Evolutionary conservation across 2,113 vertebrate genomes (phyloP).

Genomic region (Gadus macrocephalus): DNA sequence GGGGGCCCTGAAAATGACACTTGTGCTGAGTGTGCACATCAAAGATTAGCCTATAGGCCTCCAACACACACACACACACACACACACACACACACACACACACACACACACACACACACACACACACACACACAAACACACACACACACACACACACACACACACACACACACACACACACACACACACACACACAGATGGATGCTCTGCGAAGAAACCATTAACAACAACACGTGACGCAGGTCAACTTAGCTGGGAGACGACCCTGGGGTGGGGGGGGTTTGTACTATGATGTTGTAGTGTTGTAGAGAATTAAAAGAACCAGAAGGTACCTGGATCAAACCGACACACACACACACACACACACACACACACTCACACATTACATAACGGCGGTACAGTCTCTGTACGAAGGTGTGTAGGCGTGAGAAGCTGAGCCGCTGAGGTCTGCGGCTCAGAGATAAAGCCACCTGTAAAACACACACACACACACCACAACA

Average conservation of each 20-base stretch:
- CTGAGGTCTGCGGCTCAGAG: not conserved
- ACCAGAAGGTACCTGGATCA: not conserved
- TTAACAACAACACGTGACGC: not conserved
- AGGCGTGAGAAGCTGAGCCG: not conserved
- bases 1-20: not conserved
- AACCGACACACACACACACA: not conserved
- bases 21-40: slow-evolving; percentile 1
- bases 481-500: not conserved
- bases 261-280: too few relatives aligned
- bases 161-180: not conserved
- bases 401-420: not conserved
- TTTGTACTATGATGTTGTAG: too few relatives aligned
- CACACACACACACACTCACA: too few relatives aligned
- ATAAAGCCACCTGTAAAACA: not conserved
- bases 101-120: too few relatives aligned
- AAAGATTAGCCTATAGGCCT: slow-evolving; percentile 1
- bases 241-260: too few relatives aligned
- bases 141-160: too few relatives aligned
- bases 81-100: not conserved
- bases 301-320: too few relatives aligned
- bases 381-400: too few relatives aligned
- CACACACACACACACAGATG: not conserved
- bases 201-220: not conserved
- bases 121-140: not conserved
- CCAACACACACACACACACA: too few relatives aligned